phyloP scores from a whole-genome alignment of 2,113 vertebrate species.

The Rhinoderma darwinii region DNA sequence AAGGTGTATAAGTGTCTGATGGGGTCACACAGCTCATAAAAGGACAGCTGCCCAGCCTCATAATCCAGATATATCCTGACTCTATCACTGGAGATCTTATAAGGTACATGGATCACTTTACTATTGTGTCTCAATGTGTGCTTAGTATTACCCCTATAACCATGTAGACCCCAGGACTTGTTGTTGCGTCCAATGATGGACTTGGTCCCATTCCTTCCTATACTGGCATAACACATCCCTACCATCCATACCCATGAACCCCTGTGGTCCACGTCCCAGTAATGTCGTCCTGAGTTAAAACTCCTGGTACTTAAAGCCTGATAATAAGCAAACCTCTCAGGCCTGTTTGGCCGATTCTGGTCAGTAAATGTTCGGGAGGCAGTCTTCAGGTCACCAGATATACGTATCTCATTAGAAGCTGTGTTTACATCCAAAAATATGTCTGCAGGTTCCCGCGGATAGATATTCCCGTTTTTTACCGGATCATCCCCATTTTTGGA shows the following conservation, averaged over 20 bases:
- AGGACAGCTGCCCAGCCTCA: neutral
- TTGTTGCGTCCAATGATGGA: neutral
- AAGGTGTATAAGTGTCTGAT: neutral
- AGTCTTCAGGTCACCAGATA: neutral
- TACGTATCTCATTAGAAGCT: neutral
- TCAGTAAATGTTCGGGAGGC: neutral
- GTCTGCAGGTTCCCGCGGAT: neutral
- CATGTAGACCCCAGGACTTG: conserved; percentile 13
- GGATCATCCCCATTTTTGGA: neutral
- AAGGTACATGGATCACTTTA: neutral
- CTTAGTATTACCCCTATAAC: neutral
- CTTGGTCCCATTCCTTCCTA: neutral
- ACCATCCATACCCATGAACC: neutral
- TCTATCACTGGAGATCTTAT: neutral
- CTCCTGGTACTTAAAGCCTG: neutral
- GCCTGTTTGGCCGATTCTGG: neutral
- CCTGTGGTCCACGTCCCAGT: neutral
- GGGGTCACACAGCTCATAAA: neutral
- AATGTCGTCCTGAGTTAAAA: neutral
- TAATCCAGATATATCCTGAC: neutral
- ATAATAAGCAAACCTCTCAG: neutral
- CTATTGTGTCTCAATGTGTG: neutral
- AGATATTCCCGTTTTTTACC: neutral
- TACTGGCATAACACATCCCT: conserved; percentile 17
- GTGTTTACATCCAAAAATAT: neutral